Evolutionary conservation across 2,797 vertebrate genomes (phyloP).

Genomic region (Glyptemys insculpta): DNA sequence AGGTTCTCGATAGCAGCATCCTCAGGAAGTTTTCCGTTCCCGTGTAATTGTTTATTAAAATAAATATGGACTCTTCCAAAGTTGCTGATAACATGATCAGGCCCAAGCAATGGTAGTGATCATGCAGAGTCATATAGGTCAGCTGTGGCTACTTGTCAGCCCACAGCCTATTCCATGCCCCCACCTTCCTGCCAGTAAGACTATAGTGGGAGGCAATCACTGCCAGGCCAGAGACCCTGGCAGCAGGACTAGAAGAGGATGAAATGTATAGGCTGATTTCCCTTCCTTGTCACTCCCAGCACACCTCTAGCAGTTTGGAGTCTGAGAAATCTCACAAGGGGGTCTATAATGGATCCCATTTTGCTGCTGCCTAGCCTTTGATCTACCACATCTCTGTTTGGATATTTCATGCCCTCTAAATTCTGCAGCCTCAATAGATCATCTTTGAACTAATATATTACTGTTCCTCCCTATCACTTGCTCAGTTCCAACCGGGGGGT

Average conservation of each 20-base stretch:
- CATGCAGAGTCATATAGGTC: not conserved
- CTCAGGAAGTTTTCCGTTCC: not conserved
- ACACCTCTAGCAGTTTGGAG: not conserved
- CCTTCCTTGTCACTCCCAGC: not conserved
- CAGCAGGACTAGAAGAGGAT: not conserved
- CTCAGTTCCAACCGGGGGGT: not conserved
- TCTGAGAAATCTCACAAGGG: not conserved
- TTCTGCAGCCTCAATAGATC: not conserved
- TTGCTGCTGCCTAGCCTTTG: not conserved
- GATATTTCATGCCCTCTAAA: not conserved
- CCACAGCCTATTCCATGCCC: not conserved
- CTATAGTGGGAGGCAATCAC: not conserved
- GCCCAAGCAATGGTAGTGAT: not conserved
- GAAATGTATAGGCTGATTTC: not conserved
- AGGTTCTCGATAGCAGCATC: not conserved
- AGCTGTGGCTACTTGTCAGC: not conserved
- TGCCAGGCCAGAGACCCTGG: not conserved
- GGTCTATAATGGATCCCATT: not conserved
- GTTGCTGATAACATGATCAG: not conserved
- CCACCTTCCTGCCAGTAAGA: not conserved
- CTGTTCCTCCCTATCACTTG: not conserved
- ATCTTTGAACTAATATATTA: not conserved
- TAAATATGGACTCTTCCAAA: not conserved
- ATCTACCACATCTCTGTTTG: not conserved
- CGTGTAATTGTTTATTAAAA: not conserved